phyloP scores from a whole-genome alignment of 2,888 invertebrate genomes.

The Agrotis ipsilon region DNA sequence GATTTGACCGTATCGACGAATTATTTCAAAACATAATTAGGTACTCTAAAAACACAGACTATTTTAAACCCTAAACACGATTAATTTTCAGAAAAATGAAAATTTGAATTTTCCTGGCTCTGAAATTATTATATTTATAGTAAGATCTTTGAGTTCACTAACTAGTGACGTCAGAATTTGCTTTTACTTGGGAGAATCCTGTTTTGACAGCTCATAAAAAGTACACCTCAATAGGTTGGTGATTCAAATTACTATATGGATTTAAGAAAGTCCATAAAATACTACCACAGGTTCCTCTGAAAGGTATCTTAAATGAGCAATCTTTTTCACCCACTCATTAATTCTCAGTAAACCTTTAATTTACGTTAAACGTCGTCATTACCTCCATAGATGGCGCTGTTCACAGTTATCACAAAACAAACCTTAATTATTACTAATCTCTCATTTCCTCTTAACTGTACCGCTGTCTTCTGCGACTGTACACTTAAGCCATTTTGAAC shows the following conservation, averaged over 20 bases:
- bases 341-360: conserved; percentile 8
- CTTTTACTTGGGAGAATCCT: no score
- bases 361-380: conserved; percentile 26
- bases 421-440: conserved; percentile 62
- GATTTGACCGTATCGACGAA: no score
- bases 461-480: conserved; percentile 43
- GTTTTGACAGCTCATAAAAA: no score
- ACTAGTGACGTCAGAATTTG: no score
- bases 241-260: not conserved
- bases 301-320: not conserved
- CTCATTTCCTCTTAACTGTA: conserved; percentile 61
- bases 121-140: no score
- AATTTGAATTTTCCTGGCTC: no score
- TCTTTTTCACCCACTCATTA: conserved; percentile 21
- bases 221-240: no score
- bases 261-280: not conserved
- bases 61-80: no score
- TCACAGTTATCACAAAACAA: conserved; percentile 56
- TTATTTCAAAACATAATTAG: no score
- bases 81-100: no score
- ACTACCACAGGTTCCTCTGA: not conserved
- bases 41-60: no score
- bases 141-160: no score
- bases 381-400: conserved; percentile 53
- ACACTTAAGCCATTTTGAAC: not conserved